Percentiles rank a stretch among this genome's conserved stretches.
phyloP scores from a whole-genome alignment of 2,113 vertebrate species.

The Motacilla alba region DNA sequence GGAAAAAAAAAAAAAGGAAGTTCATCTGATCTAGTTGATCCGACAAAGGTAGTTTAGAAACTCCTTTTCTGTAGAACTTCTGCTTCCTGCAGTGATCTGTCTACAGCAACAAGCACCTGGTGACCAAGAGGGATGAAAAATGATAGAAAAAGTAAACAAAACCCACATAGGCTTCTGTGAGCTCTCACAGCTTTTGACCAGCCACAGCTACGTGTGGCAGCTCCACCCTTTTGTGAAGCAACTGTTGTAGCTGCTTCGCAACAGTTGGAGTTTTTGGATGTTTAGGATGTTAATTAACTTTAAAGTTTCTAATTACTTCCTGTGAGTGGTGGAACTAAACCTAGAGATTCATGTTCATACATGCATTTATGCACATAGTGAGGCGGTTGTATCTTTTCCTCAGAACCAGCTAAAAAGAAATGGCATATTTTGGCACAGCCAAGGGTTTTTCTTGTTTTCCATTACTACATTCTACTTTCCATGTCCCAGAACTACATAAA shows the following conservation, averaged over 20 bases:
- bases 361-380: fast-evolving
- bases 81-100: not conserved
- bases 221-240: not conserved
- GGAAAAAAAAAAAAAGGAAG: not conserved
- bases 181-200: not conserved
- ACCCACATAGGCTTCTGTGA: not conserved
- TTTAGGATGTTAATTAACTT: not conserved
- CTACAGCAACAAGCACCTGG: not conserved
- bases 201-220: not conserved
- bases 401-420: not conserved
- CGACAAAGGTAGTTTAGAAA: not conserved
- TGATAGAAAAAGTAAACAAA: not conserved
- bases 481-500: not conserved
- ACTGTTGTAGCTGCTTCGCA: not conserved
- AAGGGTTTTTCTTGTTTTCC: not conserved
- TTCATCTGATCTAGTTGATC: not conserved
- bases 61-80: not conserved
- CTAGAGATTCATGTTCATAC: not conserved
- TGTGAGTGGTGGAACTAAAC: not conserved
- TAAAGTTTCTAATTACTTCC: not conserved
- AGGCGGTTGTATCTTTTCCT: not conserved
- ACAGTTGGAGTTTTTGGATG: not conserved
- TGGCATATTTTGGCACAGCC: not conserved
- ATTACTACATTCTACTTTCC: not conserved
- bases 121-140: not conserved